Percentiles rank a stretch among this genome's conserved stretches.
Evolutionary conservation across 2,113 vertebrate genomes (phyloP).

Genomic region (Myodes glareolus): DNA sequence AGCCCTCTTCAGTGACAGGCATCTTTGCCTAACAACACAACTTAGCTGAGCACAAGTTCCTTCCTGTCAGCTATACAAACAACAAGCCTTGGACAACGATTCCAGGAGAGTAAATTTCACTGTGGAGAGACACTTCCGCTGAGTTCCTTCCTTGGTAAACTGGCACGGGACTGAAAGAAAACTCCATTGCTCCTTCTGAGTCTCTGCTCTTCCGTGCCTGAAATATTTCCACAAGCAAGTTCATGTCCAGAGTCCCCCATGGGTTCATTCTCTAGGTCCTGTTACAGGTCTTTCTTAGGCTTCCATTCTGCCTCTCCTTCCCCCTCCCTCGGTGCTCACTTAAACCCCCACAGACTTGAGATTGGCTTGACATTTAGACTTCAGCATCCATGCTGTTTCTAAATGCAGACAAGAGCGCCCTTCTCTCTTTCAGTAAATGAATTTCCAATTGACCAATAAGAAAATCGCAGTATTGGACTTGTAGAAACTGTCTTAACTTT

Average conservation of each 20-base stretch:
- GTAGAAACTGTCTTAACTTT: slow-evolving; percentile 27
- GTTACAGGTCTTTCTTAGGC: not conserved
- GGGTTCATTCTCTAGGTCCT: not conserved
- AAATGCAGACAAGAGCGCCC: not conserved
- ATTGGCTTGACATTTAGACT: slow-evolving; percentile 60
- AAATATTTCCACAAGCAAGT: not conserved
- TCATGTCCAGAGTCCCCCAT: not conserved
- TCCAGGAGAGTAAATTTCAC: not conserved
- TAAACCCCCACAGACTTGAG: slow-evolving; percentile 3
- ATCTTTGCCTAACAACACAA: not conserved
- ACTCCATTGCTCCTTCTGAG: not conserved
- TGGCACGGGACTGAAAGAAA: not conserved
- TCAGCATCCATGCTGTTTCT: not conserved
- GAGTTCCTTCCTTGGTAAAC: not conserved
- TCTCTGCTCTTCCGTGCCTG: not conserved
- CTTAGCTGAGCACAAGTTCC: rapidly evolving
- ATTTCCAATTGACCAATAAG: slow-evolving; percentile 65
- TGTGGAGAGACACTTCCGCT: rapidly evolving
- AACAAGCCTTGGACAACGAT: rapidly evolving
- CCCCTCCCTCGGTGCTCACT: not conserved
- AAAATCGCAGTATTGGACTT: slow-evolving; percentile 44
- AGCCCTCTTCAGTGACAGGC: not conserved
- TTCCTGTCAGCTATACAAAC: not conserved
- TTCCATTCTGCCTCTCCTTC: rapidly evolving
- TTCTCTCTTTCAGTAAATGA: slow-evolving; percentile 49